A percentile compares a stretch with the other conserved stretches of the same genome.
These are phyloP conservation scores for Spongilla lacustris DNA, from an alignment of 37 sponge, comb jelly and placozoan genomes.

Conservation along the genomic window DNA sequence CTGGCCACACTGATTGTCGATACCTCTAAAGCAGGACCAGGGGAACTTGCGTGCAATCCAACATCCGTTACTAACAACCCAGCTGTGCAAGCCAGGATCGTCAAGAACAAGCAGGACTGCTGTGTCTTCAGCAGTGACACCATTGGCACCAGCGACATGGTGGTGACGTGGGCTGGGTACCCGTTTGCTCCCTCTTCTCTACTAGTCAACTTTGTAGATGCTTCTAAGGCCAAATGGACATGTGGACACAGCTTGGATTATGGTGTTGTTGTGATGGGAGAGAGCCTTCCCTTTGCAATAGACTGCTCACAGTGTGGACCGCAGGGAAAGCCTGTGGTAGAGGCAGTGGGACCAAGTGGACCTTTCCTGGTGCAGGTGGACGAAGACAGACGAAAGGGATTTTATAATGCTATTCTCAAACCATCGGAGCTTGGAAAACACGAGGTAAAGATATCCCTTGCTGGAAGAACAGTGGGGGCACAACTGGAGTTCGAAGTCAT, in stretches of 20 bases:
- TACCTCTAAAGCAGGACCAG: constrained; percentile 70
- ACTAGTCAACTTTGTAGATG: constrained; percentile 49
- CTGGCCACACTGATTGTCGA: constrained; percentile 44
- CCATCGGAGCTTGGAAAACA: not conserved
- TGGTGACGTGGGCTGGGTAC: constrained; percentile 60
- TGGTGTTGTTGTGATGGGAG: constrained; percentile 6
- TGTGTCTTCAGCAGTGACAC: constrained; percentile 11
- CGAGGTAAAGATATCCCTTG: not conserved
- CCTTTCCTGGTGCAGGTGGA: constrained; percentile 29
- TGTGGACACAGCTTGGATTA: constrained; percentile 13
- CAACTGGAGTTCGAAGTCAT: constrained; percentile 44
- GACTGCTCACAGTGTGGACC: constrained; percentile 57
- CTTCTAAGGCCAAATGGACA: constrained; percentile 18
- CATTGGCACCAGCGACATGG: constrained; percentile 35
- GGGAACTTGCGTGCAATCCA: constrained; percentile 44
- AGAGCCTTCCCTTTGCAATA: constrained; percentile 31
- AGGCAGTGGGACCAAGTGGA: constrained; percentile 42
- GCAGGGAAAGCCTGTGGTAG: constrained; percentile 41
- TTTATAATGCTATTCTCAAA: not conserved
- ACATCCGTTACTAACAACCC: not conserved
- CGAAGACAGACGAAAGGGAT: not conserved
- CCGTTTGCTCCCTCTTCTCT: constrained; percentile 39
- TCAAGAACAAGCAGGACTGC: constrained; percentile 18
- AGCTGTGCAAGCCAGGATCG: not conserved
- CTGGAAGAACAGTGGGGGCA: not conserved